These are phyloP conservation scores for Montifringilla adamsi DNA, from an alignment of 2,113 vertebrate species.

Conservation along the genomic window DNA sequence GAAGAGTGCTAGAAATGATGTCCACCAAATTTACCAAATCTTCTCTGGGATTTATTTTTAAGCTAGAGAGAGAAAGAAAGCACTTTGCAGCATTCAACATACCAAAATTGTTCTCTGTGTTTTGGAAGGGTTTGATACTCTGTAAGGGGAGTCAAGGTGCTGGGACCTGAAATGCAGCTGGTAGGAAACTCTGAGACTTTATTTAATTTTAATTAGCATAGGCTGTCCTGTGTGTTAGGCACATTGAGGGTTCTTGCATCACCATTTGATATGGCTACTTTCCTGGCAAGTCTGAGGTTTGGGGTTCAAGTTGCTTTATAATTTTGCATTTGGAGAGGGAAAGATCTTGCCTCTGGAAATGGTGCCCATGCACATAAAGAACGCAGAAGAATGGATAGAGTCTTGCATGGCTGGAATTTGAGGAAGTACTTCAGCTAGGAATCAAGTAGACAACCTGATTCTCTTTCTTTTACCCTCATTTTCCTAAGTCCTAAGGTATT, in stretches of 20 bases:
- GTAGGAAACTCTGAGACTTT: neutral
- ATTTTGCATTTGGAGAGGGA: neutral
- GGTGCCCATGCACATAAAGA: neutral
- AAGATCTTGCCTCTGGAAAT: neutral
- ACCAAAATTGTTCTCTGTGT: neutral
- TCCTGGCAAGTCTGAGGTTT: neutral
- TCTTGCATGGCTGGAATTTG: neutral
- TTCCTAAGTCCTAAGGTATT: neutral
- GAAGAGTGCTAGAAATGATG: neutral
- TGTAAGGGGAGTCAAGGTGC: neutral
- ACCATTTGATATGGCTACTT: neutral
- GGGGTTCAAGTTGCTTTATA: neutral
- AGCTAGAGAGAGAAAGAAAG: neutral
- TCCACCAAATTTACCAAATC: neutral
- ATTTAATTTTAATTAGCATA: neutral
- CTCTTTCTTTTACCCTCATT: neutral
- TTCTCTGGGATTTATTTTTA: neutral
- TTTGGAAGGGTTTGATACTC: neutral
- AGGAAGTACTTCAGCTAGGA: neutral
- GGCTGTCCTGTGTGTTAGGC: neutral
- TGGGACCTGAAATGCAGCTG: neutral
- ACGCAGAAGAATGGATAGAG: neutral
- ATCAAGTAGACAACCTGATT: neutral
- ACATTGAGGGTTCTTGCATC: neutral
- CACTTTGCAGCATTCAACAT: neutral